Evolutionary conservation across 1,140 invertebrate species (phyloP).

Genomic region (Trichogramma pretiosum): DNA sequence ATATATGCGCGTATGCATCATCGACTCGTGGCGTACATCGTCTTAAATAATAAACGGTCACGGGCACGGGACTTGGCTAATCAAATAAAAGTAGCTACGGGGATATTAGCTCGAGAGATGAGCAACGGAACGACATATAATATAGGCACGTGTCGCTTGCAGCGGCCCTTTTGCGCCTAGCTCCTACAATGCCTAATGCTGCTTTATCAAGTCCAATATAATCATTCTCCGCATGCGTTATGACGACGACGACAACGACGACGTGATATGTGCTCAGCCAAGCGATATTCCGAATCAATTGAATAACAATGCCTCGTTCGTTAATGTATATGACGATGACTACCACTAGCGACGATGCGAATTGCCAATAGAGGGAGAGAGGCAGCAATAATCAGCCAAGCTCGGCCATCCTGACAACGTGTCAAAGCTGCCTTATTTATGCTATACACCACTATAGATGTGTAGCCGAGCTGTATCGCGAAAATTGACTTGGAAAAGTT

Average conservation of each 20-base stretch:
- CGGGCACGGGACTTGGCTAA: conserved; percentile 28
- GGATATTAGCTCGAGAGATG: conserved; percentile 30
- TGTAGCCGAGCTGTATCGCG: not conserved
- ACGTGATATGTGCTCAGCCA: not conserved
- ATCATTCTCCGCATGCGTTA: conserved; percentile 21
- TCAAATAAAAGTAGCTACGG: conserved; percentile 44
- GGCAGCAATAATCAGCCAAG: no score
- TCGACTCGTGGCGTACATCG: no score
- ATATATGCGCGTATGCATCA: no score
- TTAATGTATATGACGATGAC: no score
- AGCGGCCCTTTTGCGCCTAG: conserved; percentile 12
- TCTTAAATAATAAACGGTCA: no score
- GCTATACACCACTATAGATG: no score
- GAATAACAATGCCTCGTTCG: conserved; percentile 30
- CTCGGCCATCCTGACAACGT: no score
- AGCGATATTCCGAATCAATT: conserved; percentile 28
- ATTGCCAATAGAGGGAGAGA: no score
- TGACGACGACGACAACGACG: conserved; percentile 9
- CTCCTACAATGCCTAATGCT: conserved; percentile 26
- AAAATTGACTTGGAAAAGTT: conserved; percentile 6
- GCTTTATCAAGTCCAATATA: conserved; percentile 28
- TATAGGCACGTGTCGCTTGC: conserved; percentile 31
- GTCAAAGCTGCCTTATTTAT: no score
- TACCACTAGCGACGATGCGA: no score
- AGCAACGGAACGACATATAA: no score